Evolutionary conservation across 1,140 invertebrate species (phyloP).

Genomic region (Lasioglossum albipes): DNA sequence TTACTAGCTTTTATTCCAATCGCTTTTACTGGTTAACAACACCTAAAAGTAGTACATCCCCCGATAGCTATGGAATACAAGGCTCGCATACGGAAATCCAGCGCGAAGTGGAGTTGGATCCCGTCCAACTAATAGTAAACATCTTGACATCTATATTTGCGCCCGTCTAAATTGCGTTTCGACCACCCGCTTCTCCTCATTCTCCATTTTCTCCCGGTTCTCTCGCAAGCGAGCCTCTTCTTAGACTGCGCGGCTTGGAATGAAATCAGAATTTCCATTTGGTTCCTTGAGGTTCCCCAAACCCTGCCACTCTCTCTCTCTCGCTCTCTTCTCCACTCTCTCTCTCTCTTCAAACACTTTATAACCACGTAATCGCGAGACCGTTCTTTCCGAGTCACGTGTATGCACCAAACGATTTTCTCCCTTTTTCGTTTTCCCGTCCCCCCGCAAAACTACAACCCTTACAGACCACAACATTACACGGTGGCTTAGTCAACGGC

Average conservation of each 20-base stretch:
- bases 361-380: slow-evolving; percentile 46
- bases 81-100: slow-evolving; percentile 69
- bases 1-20: slow-evolving; percentile 41
- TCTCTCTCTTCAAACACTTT: neutral
- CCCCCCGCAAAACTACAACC: neutral
- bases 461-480: slow-evolving; percentile 25
- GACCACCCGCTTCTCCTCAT: slow-evolving; percentile 39
- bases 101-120: slow-evolving; percentile 60
- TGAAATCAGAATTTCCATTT: slow-evolving; percentile 66
- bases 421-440: neutral
- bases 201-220: neutral
- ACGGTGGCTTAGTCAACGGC: neutral
- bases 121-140: slow-evolving; percentile 73
- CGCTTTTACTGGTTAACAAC: slow-evolving; percentile 16
- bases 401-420: slow-evolving; percentile 3
- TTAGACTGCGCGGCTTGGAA: slow-evolving; percentile 35
- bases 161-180: slow-evolving; percentile 73
- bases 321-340: too few species aligned
- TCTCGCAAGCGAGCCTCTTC: neutral
- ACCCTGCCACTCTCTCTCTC: neutral
- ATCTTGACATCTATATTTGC: slow-evolving; percentile 77
- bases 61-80: slow-evolving; percentile 14
- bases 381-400: slow-evolving; percentile 1
- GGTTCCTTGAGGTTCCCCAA: slow-evolving; percentile 27
- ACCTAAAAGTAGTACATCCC: slow-evolving; percentile 37